A percentile compares a stretch with the other conserved stretches of the same genome.
Conservation (phyloP, 2,797 vertebrate genomes). For the Mallotus villosus region DNA sequence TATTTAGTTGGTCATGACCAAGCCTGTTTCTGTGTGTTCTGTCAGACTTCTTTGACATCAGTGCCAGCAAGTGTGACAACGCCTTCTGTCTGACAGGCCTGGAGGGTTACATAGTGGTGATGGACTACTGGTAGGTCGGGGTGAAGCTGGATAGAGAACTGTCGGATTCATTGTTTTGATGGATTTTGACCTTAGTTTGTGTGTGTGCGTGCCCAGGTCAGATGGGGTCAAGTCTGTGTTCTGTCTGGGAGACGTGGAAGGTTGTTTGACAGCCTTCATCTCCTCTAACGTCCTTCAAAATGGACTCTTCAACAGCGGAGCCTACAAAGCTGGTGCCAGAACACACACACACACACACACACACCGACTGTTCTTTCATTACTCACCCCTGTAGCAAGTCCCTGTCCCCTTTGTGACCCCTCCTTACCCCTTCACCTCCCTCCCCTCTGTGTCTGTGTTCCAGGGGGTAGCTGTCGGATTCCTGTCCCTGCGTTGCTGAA, state of each 20-base stretch:
- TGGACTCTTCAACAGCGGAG: constrained; percentile 55
- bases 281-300: constrained; percentile 34
- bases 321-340: constrained; percentile 15
- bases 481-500: constrained; percentile 48
- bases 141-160: background rate
- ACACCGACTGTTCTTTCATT: background rate
- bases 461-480: constrained; percentile 30
- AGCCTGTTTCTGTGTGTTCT: too few relatives aligned
- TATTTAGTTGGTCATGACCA: too few relatives aligned
- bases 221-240: constrained; percentile 58
- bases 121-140: constrained; percentile 50
- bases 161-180: background rate
- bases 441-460: background rate
- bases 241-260: constrained; percentile 57
- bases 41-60: constrained; percentile 57
- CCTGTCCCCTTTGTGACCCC: background rate
- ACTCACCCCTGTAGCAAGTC: background rate
- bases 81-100: constrained; percentile 37
- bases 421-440: background rate
- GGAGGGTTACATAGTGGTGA: constrained; percentile 60
- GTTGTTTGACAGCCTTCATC: constrained; percentile 54
- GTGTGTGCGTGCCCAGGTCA: constrained; percentile 43
- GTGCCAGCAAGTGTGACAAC: constrained; percentile 48
- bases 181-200: background rate
- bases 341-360: background rate